These are phyloP conservation scores for Polia nebulosa DNA, from an alignment of 2,888 invertebrate species.

Conservation along the genomic window DNA sequence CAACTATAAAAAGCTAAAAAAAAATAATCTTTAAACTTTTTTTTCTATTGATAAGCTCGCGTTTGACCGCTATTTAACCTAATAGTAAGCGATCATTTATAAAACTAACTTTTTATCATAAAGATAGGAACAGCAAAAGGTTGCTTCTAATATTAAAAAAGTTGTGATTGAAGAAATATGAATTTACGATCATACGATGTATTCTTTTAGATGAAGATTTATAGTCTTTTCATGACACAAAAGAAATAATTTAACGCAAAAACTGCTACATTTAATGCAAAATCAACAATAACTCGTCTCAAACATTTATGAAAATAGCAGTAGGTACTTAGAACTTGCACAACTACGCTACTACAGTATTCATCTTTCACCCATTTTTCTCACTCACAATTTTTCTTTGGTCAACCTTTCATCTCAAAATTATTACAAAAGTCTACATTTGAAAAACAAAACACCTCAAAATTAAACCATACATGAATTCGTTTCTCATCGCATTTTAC, in stretches of 20 bases:
- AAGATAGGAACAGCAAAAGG: too few species aligned
- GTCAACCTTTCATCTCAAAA: neutral
- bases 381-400: neutral
- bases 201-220: too few species aligned
- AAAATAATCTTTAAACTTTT: too few species aligned
- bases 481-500: slow-evolving; percentile 7
- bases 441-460: neutral
- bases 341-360: neutral
- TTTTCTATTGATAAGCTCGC: too few species aligned
- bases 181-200: too few species aligned
- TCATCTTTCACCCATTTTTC: neutral
- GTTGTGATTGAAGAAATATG: too few species aligned
- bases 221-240: too few species aligned
- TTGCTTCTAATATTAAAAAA: too few species aligned
- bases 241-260: neutral
- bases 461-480: neutral
- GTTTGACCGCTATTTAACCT: too few species aligned
- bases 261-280: neutral
- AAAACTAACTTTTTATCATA: too few species aligned
- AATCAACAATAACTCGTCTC: neutral
- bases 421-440: neutral
- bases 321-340: neutral
- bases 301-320: neutral
- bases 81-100: too few species aligned
- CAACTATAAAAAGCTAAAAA: too few species aligned